Percentiles rank a stretch among this genome's conserved stretches.
Evolutionary conservation across 2,113 vertebrate genomes (phyloP).

Genomic region (Saccopteryx bilineata): DNA sequence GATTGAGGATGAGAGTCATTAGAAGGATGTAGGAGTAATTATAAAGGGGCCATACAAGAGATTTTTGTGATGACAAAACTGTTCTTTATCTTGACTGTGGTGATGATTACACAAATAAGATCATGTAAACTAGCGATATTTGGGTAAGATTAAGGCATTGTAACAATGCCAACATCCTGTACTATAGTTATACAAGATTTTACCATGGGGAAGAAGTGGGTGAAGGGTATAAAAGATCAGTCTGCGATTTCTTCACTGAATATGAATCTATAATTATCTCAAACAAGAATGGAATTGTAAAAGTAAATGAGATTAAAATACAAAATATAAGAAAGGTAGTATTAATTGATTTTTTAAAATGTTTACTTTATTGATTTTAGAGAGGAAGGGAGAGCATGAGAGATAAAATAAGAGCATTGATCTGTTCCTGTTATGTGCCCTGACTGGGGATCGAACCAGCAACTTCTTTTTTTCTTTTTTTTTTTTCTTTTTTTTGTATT

Average conservation of each 20-base stretch:
- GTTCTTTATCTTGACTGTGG: background rate
- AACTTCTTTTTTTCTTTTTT: too few relatives aligned
- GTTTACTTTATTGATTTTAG: too few relatives aligned
- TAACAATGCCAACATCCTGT: background rate
- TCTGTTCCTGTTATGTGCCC: too few relatives aligned
- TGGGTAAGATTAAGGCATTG: background rate
- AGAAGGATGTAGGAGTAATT: background rate
- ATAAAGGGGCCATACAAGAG: background rate
- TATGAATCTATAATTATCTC: background rate
- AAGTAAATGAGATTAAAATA: background rate
- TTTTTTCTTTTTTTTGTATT: too few relatives aligned
- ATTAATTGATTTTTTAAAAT: background rate
- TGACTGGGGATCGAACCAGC: too few relatives aligned
- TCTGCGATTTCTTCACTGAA: background rate
- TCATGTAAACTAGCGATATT: background rate
- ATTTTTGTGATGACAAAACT: background rate
- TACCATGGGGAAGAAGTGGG: background rate
- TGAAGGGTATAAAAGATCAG: background rate
- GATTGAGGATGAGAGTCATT: accelerated
- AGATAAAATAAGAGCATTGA: too few relatives aligned
- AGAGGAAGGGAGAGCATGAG: too few relatives aligned
- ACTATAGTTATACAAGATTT: background rate
- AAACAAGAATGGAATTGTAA: background rate
- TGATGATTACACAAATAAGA: background rate
- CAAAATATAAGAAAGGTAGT: background rate